phyloP scores from a whole-genome alignment of 2,888 invertebrate genomes.

The Dicycla oo region DNA sequence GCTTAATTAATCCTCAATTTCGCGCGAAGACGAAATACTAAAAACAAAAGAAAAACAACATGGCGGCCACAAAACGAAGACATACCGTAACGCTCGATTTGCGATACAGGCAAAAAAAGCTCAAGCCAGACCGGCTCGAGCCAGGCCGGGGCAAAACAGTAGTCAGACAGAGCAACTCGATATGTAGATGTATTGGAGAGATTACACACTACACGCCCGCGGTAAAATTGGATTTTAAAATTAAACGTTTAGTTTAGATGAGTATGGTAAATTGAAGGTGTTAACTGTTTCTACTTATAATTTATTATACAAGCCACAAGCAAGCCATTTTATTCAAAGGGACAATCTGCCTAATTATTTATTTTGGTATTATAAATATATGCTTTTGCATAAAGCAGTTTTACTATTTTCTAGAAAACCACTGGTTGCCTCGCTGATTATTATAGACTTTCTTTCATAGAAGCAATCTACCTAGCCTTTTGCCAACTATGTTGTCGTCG shows the following conservation, averaged over 20 bases:
- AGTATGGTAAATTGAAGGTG: conserved; percentile 8
- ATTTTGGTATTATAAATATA: neutral
- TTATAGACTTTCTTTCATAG: neutral
- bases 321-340: neutral
- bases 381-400: neutral
- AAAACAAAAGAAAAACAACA: conserved; percentile 66
- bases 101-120: conserved; percentile 73
- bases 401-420: neutral
- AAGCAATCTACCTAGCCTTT: too few species aligned
- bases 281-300: conserved; percentile 9
- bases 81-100: conserved; percentile 80
- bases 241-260: conserved; percentile 49
- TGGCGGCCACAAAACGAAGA: conserved; percentile 68
- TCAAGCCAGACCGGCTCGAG: conserved; percentile 67
- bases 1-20: conserved; percentile 83
- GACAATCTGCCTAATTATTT: neutral
- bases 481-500: too few species aligned
- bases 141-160: conserved; percentile 79
- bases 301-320: neutral
- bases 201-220: conserved; percentile 76
- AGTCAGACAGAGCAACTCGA: conserved; percentile 84
- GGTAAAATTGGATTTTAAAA: conserved; percentile 68
- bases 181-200: conserved; percentile 78
- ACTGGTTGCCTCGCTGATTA: neutral
- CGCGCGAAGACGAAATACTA: conserved; percentile 68